Base-by-base conservation (phyloP, 35 echinoderm and acorn worm species). In the Heliocidaris erythrogramma region DNA sequence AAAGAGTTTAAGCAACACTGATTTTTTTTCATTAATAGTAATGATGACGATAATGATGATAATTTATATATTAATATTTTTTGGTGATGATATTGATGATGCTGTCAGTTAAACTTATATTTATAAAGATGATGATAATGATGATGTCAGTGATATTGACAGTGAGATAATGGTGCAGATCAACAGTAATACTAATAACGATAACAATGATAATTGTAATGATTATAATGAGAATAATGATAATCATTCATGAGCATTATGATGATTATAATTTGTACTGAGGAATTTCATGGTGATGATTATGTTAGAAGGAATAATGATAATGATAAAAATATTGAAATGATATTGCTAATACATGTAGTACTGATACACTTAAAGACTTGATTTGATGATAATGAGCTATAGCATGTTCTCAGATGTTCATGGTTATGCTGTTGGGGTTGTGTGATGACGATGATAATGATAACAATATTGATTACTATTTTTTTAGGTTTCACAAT, bases 401-500 rank as follows among this genome's bases (percentile, higher is more conserved):
- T 18, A 84, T 2, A 14, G n/a, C 14, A 84, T 84, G 14, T 84
- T 1, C n/a, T 29, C 4, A 1, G 14, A 29, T 18, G 69, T 29
- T 2, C 14, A 84, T 16, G n/a, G 69, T 84, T 16, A 84, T 29
- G 1, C 69, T 18, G 14, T 84, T 84, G 2, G 14, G 69, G 14
- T 4, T 18, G 69, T 18, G n/a, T 84, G 69, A 42, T 84, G n/a
- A 14, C n/a, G 4, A 84, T 18, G 14, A 29, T 84, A 29, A 84
- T 84, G 69, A 18, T 84, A 18, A 29, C 1, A 84, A 84, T 18
- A 18, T 4, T 16, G n/a, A 14, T 84, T 16, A 84, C n/a, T 84
- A 84, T 84, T 84, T 84, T 86, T 32, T 14, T 48, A 92, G 91
- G 91, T 92, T 59, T 92, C 27, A 92, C 91, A 27, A 92, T 92